Percentiles rank a stretch among this genome's conserved stretches.
These are phyloP conservation scores for Nymphalis io DNA, from an alignment of 1,140 invertebrate genomes.

Conservation along the genomic window DNA sequence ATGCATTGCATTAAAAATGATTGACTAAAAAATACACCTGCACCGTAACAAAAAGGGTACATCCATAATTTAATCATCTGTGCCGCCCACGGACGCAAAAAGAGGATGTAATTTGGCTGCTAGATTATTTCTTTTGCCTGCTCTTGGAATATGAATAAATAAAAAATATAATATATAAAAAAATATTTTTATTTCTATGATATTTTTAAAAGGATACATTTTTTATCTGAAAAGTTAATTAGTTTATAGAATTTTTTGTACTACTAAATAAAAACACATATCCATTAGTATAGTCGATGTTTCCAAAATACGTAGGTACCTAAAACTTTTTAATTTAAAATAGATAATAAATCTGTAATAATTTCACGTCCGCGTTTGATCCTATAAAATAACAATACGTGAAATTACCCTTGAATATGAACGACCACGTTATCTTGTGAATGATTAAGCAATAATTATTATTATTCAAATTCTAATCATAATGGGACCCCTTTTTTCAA, in stretches of 20 bases:
- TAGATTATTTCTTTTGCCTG: neutral
- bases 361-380: too few species aligned
- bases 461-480: constrained; percentile 4
- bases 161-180: neutral
- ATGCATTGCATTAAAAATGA: neutral
- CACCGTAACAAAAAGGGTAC: neutral
- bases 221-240: too few species aligned
- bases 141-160: neutral
- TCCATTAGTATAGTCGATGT: too few species aligned
- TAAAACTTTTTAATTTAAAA: too few species aligned
- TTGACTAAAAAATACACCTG: constrained; percentile 2
- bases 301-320: too few species aligned
- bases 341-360: neutral
- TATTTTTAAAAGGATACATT: neutral
- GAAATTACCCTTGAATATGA: neutral
- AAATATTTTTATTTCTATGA: neutral
- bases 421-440: neutral
- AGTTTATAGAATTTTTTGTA: too few species aligned
- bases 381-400: neutral
- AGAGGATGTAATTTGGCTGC: constrained; percentile 7
- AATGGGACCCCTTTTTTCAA: constrained; percentile 3
- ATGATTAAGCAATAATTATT: constrained; percentile 14
- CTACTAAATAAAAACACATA: too few species aligned
- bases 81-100: neutral
- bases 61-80: constrained; percentile 6